Evolutionary conservation across 1,140 invertebrate species (phyloP).

Genomic region (Hypsibius dujardini): DNA sequence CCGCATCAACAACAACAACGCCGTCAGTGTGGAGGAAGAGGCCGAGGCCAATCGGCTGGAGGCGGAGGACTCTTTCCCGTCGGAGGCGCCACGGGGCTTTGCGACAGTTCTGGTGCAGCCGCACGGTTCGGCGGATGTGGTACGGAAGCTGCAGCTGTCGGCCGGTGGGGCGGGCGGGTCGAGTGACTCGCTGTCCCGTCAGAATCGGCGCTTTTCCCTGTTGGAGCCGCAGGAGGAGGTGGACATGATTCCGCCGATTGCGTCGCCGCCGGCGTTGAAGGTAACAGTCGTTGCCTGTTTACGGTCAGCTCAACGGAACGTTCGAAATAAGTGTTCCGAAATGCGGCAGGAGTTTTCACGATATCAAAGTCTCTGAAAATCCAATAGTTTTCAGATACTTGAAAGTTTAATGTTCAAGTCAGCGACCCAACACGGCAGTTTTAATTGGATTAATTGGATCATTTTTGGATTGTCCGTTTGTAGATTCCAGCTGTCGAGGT

Average conservation of each 20-base stretch:
- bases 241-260: neutral
- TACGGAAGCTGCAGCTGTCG: neutral
- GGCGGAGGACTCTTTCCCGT: conserved; percentile 7
- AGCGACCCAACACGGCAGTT: too few species aligned
- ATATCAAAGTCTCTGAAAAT: too few species aligned
- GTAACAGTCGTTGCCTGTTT: neutral
- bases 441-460: too few species aligned
- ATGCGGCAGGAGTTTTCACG: too few species aligned
- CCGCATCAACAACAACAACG: neutral
- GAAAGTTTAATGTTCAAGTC: too few species aligned
- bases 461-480: neutral
- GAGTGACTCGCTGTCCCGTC: neutral
- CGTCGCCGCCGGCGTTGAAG: neutral
- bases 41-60: neutral
- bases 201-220: neutral
- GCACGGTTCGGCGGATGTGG: neutral
- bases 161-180: neutral
- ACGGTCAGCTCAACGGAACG: too few species aligned
- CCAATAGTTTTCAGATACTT: too few species aligned
- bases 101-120: neutral
- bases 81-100: neutral
- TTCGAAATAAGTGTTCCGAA: too few species aligned
- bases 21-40: neutral
- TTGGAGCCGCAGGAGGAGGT: conserved; percentile 6
- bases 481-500: conserved; percentile 1